Evolutionary conservation across 1,140 invertebrate species (phyloP), one percentile per base, ranked within the genome.

Genomic region (Eurosta solidaginis): DNA sequence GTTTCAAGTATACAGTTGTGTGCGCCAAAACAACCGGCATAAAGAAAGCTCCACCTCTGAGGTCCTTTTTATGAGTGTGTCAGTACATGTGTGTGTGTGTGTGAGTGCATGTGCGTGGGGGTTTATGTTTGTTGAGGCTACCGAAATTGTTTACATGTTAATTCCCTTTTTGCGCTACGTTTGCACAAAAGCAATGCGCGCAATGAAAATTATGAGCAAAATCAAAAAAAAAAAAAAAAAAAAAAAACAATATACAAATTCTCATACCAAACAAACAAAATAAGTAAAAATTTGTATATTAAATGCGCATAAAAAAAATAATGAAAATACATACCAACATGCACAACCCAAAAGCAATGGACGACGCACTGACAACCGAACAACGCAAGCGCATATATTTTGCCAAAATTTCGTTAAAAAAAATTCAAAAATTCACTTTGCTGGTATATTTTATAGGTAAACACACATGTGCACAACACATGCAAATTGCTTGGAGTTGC

Each of bases 141-240:
- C 1, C 3, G n/a, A 68, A 68, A 68, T 68, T 68, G 59, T 68
- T 68, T 68, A 68, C 59, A 68, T 40, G 33, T 68, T 68, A 68
- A 68, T 68, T 40, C 59, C 10, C n/a, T n/a, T 40, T n/a, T 40
- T 68, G 33, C 59, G 45, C 45, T 47, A 4, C 45, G 45, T n/a
- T 47, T 17, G 45, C 45, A n/a, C 59, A 36, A 6, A 40, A 36
- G 59, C 33, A 68, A 68, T 33, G 33, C 59, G 29, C 5, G 6
- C 59, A 36, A 68, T 68, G 59, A 10, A 68, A 63, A 63, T 63
- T 63, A 63, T 63, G 54, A 36, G 29, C 54, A 63, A 36, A 33
- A 33, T 59, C 12, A 29, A 59, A 68, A 68, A 20, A 36, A 40
- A 68, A 42, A 20, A 54, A 54, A 12, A 25, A 10, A 54, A 68